Evolutionary conservation across 2,888 invertebrate species (phyloP).

Genomic region (Acleris sparsana): DNA sequence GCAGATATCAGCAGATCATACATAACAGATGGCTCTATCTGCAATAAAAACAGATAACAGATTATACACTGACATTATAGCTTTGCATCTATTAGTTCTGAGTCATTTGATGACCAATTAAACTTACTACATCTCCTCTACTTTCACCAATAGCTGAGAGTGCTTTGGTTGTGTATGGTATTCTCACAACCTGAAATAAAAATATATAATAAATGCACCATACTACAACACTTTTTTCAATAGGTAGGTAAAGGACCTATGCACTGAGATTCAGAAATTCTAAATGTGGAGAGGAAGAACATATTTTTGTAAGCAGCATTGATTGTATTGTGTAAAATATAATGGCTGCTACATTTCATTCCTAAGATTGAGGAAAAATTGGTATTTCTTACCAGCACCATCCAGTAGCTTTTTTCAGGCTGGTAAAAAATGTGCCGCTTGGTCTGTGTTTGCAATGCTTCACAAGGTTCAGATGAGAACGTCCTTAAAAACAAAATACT

Average conservation of each 20-base stretch:
- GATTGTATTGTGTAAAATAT: no score
- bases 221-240: neutral
- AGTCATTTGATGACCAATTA: neutral
- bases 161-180: constrained; percentile 88
- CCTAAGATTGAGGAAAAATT: neutral
- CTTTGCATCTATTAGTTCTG: neutral
- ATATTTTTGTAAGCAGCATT: no score
- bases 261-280: no score
- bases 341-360: neutral
- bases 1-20: constrained; percentile 76
- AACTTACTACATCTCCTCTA: constrained; percentile 89
- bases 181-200: constrained; percentile 87
- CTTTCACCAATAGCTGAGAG: constrained; percentile 90
- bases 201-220: neutral
- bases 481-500: constrained; percentile 80
- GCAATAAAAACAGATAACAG: constrained; percentile 41
- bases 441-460: constrained; percentile 94
- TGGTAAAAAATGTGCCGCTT: constrained; percentile 93
- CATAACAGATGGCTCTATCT: constrained; percentile 76
- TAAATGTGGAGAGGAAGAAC: no score
- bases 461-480: constrained; percentile 91
- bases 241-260: neutral
- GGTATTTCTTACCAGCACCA: constrained; percentile 89
- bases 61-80: no score
- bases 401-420: constrained; percentile 94